Base-by-base conservation (phyloP, 2,113 vertebrate species). In the Ictalurus furcatus region DNA sequence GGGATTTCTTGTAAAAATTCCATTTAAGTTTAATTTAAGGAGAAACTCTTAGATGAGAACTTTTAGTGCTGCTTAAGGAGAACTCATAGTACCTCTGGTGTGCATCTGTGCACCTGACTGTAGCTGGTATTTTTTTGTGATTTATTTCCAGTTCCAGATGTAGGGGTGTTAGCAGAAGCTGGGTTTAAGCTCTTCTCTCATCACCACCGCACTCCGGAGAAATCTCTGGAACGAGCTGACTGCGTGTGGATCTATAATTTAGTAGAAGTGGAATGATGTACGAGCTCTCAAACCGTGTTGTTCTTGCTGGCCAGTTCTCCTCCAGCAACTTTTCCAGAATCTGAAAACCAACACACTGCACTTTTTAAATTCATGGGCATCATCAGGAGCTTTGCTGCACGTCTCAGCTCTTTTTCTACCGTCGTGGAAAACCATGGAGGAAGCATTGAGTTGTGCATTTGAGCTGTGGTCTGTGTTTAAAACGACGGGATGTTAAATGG, bases 261-360 rank as follows among this genome's bases (percentile, higher is more conserved):
- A 85, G 61, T 28, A 40, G 81, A 83, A 58, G 34, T 58, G 80
- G 30, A 85, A 85, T 85, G 83, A 85, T 85, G 61, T 67, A 67
- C 14, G n/a, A 85, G 83, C 61, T 85, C 61, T 85, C 59, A 65
- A 58, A 58, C 7, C 25, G 13, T 58, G 28, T 82, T 82, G 1
- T 61, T 67, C 34, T 48, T 84, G 61, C n/a, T 65, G 58, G 59
- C 34, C 82, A 63, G 56, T 63, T 84, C 37, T 65, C 59, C 37
- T 85, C 61, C 28, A 69, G 83, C 25, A 48, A 63, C 56, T 84
- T 84, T 61, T 40, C 23, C 61, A 67, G 61, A 44, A 67, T 48
- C 61, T n/a, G 83, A 85, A 85, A 85, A 37, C 25, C 83, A 67
- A n/a, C 59, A 85, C 83, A 67, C 40, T 40, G 83, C 61, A 65